Conservation (phyloP, 1,140 invertebrate species). For the Drosophila seguyi region DNA sequence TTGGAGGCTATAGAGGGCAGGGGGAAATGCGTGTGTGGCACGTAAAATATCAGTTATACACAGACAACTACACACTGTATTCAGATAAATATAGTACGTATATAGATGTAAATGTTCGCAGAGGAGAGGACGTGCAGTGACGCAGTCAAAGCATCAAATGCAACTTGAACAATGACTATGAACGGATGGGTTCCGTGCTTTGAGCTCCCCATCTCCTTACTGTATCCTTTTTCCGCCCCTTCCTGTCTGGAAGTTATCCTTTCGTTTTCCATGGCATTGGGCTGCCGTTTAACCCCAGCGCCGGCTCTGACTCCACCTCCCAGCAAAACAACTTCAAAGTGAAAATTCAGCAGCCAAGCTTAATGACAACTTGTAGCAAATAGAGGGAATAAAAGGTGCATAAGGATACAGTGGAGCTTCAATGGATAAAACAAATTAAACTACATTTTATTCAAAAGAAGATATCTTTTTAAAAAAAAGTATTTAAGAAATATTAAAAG, state of each 20-base stretch:
- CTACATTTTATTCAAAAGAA: no score
- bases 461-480: no score
- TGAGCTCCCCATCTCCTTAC: not conserved
- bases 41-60: conserved; percentile 81
- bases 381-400: conserved; percentile 44
- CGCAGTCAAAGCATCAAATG: conserved; percentile 81
- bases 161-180: conserved; percentile 58
- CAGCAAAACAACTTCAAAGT: conserved; percentile 72
- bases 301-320: not conserved
- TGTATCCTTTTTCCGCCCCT: conserved; percentile 19
- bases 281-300: conserved; percentile 17
- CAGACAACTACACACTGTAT: conserved; percentile 38
- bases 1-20: not conserved
- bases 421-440: not conserved
- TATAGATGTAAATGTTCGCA: conserved; percentile 29
- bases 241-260: conserved; percentile 70
- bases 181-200: conserved; percentile 24
- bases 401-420: not conserved
- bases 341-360: conserved; percentile 67
- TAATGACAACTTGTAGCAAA: conserved; percentile 72
- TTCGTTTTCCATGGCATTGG: conserved; percentile 76
- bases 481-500: not conserved
- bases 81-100: conserved; percentile 24
- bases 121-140: conserved; percentile 68
- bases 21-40: conserved; percentile 50